Evolutionary conservation across 1,140 invertebrate species (phyloP).

Genomic region (Drosophila orena): DNA sequence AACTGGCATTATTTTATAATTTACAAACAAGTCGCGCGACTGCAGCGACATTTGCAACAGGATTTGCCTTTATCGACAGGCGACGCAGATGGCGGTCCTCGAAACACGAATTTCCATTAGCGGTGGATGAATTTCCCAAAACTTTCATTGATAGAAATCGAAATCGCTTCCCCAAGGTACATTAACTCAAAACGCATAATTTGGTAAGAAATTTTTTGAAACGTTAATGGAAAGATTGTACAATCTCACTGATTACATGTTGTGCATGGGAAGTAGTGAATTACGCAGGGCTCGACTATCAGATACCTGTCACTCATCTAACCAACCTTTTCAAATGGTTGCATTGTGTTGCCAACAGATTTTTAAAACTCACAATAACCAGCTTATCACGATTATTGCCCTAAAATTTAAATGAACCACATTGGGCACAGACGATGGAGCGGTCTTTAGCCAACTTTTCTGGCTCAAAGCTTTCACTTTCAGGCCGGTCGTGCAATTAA

Average conservation of each 20-base stretch:
- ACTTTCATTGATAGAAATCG: constrained; percentile 69
- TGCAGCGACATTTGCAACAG: constrained; percentile 57
- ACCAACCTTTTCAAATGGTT: no score
- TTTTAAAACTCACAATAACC: no score
- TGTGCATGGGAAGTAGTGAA: neutral
- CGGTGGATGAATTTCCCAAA: constrained; percentile 28
- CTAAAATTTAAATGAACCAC: neutral
- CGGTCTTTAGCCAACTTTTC: constrained; percentile 19
- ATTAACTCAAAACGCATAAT: constrained; percentile 1
- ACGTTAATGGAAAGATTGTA: neutral
- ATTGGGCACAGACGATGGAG: neutral
- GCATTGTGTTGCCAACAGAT: no score
- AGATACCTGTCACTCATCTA: neutral
- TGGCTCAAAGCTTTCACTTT: constrained; percentile 40
- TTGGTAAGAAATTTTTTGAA: neutral
- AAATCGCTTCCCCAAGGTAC: constrained; percentile 38
- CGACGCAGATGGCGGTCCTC: constrained; percentile 29
- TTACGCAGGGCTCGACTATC: neutral
- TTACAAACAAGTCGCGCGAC: constrained; percentile 71
- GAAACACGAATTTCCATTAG: constrained; percentile 69
- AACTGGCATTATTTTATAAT: constrained; percentile 80
- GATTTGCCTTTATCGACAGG: constrained; percentile 73
- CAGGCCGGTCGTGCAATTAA: constrained; percentile 41
- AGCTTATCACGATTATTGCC: no score
- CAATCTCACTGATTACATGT: neutral